Evolutionary conservation across 2,888 invertebrate genomes (phyloP).

Genomic region (Eremobia ochroleuca): DNA sequence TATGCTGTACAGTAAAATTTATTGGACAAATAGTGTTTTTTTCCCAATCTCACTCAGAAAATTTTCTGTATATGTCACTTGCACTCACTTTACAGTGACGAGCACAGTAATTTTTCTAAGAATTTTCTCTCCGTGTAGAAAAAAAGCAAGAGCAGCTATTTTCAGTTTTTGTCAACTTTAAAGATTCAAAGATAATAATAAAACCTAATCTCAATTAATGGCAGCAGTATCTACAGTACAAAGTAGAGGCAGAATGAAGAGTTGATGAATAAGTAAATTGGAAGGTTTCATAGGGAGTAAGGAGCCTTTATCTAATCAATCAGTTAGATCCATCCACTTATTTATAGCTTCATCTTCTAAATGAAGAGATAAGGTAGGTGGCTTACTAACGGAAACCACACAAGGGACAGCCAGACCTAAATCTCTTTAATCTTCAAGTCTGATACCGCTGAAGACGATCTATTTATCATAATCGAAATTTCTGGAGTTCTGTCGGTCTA

Average conservation of each 20-base stretch:
- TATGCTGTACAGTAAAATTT: too few relatives aligned
- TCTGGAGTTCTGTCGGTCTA: conserved; percentile 48
- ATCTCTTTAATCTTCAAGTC: conserved; percentile 39
- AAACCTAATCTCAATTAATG: not conserved
- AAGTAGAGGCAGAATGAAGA: not conserved
- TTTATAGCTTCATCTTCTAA: conserved; percentile 18
- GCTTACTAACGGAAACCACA: conserved; percentile 34
- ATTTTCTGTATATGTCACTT: too few relatives aligned
- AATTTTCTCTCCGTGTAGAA: too few relatives aligned
- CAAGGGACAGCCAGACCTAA: conserved; percentile 21
- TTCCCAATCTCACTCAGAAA: too few relatives aligned
- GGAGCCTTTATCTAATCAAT: conserved; percentile 28
- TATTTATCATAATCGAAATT: conserved; percentile 53
- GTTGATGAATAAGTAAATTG: conserved; percentile 11
- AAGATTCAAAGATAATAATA: not conserved
- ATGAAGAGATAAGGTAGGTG: conserved; percentile 33
- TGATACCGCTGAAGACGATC: conserved; percentile 36
- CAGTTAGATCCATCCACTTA: conserved; percentile 4
- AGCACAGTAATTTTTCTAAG: too few relatives aligned
- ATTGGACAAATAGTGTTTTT: too few relatives aligned
- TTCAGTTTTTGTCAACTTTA: not conserved
- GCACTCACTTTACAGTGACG: too few relatives aligned
- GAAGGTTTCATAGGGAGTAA: not conserved
- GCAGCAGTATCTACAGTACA: not conserved
- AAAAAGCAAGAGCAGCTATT: not conserved